Evolutionary conservation across 2,797 vertebrate genomes (phyloP).

Genomic region (Diplodus puntazzo): DNA sequence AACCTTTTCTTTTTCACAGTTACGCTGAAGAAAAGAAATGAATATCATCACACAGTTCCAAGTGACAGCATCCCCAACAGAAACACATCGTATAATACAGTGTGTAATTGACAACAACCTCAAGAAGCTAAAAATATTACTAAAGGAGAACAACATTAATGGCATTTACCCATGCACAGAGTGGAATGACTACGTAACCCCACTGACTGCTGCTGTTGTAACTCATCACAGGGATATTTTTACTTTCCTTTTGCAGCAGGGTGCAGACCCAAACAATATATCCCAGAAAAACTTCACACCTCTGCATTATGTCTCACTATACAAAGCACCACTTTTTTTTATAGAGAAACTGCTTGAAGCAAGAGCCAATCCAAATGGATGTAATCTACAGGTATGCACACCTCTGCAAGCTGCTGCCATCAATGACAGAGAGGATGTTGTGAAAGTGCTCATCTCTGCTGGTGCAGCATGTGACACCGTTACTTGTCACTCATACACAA

Average conservation of each 20-base stretch:
- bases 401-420: too few species aligned
- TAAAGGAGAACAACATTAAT: slow-evolving; percentile 39
- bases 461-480: too few species aligned
- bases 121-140: slow-evolving; percentile 1
- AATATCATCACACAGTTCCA: fast-evolving
- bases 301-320: slow-evolving; percentile 57
- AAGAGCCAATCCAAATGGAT: slow-evolving; percentile 53
- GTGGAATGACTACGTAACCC: too few species aligned
- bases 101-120: slow-evolving; percentile 19
- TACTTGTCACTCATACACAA: fast-evolving
- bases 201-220: too few species aligned
- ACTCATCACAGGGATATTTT: slow-evolving; percentile 38
- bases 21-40: slow-evolving; percentile 22
- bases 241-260: neutral
- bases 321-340: slow-evolving; percentile 12
- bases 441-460: too few species aligned
- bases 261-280: slow-evolving; percentile 25
- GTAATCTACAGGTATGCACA: fast-evolving
- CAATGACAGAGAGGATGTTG: too few species aligned
- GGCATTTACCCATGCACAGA: too few species aligned
- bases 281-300: fast-evolving
- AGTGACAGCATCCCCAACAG: fast-evolving
- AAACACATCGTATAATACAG: slow-evolving; percentile 59
- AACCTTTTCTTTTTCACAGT: slow-evolving; percentile 25
- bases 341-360: slow-evolving; percentile 29